Evolutionary conservation across 2,113 vertebrate genomes (phyloP).

Genomic region (Arvicanthis niloticus): DNA sequence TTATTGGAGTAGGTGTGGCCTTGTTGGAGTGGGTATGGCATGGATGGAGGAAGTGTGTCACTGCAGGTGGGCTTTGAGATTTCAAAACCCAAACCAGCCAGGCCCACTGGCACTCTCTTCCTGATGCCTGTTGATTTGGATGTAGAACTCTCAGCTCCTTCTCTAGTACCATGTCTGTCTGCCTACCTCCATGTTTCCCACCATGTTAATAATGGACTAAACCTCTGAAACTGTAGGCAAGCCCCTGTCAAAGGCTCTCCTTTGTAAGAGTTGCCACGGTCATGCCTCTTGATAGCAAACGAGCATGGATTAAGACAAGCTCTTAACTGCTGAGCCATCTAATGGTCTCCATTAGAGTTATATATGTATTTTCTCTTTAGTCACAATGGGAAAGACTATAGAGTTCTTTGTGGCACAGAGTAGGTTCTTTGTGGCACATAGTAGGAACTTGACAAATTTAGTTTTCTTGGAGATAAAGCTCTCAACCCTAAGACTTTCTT

Average conservation of each 20-base stretch:
- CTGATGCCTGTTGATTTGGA: not conserved
- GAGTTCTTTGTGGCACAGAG: not conserved
- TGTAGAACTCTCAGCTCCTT: not conserved
- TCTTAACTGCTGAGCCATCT: not conserved
- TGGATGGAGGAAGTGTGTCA: not conserved
- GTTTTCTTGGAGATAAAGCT: not conserved
- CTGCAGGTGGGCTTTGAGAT: too few relatives aligned
- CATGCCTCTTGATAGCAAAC: not conserved
- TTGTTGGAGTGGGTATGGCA: not conserved
- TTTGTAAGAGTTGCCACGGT: not conserved
- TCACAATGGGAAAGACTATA: not conserved
- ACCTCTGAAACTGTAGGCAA: not conserved
- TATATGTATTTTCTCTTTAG: not conserved
- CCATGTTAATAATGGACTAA: not conserved
- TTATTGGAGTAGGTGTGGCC: not conserved
- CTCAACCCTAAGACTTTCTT: not conserved
- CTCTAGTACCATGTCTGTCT: not conserved
- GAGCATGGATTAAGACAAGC: not conserved
- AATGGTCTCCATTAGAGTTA: too few relatives aligned
- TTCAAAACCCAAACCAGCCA: not conserved
- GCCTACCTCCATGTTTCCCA: not conserved
- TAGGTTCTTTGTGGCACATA: not conserved
- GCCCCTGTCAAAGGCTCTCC: not conserved
- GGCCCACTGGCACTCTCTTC: not conserved
- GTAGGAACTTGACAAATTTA: not conserved